Conservation (phyloP, 1,140 invertebrate genomes). For the Coenobita brevimanus region DNA sequence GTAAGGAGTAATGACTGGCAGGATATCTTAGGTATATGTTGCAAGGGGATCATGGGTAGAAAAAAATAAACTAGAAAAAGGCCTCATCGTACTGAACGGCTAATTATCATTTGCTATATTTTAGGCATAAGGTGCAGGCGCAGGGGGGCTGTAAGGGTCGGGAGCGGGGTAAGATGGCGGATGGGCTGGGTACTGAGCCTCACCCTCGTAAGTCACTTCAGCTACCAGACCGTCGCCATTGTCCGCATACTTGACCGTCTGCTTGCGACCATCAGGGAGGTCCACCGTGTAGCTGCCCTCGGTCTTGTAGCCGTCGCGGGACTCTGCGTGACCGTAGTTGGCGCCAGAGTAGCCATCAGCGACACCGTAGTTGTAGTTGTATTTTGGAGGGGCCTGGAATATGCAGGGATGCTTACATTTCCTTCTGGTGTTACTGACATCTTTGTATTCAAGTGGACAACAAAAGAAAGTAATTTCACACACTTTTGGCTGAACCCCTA, state of each 20-base stretch:
- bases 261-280: slow-evolving; percentile 41
- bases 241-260: slow-evolving; percentile 32
- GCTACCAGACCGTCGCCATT: slow-evolving; percentile 36
- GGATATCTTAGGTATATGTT: too few species aligned
- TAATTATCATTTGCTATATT: too few species aligned
- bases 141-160: neutral
- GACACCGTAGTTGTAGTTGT: slow-evolving; percentile 29
- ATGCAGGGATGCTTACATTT: neutral
- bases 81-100: too few species aligned
- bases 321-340: slow-evolving; percentile 32
- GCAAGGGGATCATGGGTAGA: too few species aligned
- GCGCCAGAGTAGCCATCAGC: slow-evolving; percentile 13
- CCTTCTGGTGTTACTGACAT: neutral
- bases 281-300: slow-evolving; percentile 40
- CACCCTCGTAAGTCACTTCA: slow-evolving; percentile 19
- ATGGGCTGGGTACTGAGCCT: slow-evolving; percentile 16
- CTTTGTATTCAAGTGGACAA: neutral
- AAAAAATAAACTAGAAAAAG: too few species aligned
- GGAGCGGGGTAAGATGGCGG: neutral
- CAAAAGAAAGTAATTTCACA: neutral
- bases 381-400: slow-evolving; percentile 19
- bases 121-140: too few species aligned
- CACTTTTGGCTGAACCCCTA: too few species aligned
- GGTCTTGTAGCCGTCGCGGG: slow-evolving; percentile 35
- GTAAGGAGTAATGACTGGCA: too few species aligned